Evolutionary conservation across 1,140 invertebrate species (phyloP).

Genomic region (Cotesia vestalis): DNA sequence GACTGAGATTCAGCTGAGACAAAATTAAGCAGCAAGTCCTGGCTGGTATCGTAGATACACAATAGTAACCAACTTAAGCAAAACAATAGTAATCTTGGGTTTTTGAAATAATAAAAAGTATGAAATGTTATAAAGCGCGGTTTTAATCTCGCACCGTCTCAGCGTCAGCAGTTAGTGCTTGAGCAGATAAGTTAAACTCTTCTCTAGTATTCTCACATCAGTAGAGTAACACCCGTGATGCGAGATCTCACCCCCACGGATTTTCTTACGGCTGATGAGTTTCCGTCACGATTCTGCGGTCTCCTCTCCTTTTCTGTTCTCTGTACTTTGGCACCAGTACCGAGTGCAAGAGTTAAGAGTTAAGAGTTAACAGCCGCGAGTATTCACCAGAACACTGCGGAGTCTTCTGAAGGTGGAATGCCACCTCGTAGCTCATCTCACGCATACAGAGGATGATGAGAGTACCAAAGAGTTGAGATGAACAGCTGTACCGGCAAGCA

Average conservation of each 20-base stretch:
- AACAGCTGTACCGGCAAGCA: conserved; percentile 27
- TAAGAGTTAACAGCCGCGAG: neutral
- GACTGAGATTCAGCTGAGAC: neutral
- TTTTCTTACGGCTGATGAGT: conserved; percentile 60
- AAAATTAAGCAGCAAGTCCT: conserved; percentile 41
- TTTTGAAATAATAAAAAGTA: conserved; percentile 26
- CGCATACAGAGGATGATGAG: conserved; percentile 23
- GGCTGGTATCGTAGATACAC: conserved; percentile 42
- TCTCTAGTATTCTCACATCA: conserved; percentile 27
- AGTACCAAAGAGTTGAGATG: conserved; percentile 16
- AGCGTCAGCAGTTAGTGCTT: neutral
- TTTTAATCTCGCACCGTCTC: conserved; percentile 36
- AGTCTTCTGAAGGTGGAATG: conserved; percentile 22
- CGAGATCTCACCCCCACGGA: conserved; percentile 43
- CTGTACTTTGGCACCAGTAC: neutral
- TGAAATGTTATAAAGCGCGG: conserved; percentile 41
- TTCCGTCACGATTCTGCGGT: conserved; percentile 56
- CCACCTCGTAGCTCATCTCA: conserved; percentile 35
- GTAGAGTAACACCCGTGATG: neutral
- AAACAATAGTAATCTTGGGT: conserved; percentile 47
- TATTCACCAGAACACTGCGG: conserved; percentile 17
- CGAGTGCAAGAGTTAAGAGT: neutral
- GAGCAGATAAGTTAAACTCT: conserved; percentile 20
- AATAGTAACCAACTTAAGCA: conserved; percentile 43
- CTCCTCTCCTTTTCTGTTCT: conserved; percentile 24